Base-by-base conservation (phyloP, 2,113 vertebrate species). In the Sturnira hondurensis region DNA sequence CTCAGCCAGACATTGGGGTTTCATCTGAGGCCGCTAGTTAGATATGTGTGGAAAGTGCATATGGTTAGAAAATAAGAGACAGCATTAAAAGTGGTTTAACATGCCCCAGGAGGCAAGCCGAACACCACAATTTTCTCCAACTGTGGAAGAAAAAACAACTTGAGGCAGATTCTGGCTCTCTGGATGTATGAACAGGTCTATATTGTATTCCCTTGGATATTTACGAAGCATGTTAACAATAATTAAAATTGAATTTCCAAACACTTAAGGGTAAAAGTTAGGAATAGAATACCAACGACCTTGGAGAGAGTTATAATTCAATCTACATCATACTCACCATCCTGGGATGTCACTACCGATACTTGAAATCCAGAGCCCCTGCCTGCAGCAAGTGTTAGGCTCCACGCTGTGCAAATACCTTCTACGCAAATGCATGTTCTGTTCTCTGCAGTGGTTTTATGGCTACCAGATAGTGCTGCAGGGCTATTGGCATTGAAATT, bases 241-340 rank as follows among this genome's bases (percentile, higher is more conserved):
- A 96, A 96, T 97, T 96, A 97, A 97, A 97, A 97, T 77, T 78
- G 94, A 96, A 89, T 93, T 90, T 97, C 95, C 96, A 97, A 97
- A 84, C 87, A 87, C 96, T 97, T 65, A 80, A 93, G 92, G 89
- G 87, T 95, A 91, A 86, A 96, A 96, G 90, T 93, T 92, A 89
- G 92, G 58, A 92, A 94, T 81, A 87, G 26, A 90, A 94, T 93
- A 92, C 76, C 83, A 74, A 47, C 12, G 70, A 93, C 81, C 36
- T 70, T 95, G 94, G 76, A 65, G 92, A 90, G n/a, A 45, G 70
- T 74, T 95, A 95, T 81, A 95, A 96, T 94, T 95, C 81, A 97
- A 84, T 80, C 74, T 24, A 61, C 71, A 90, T 82, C 41, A 22
- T 45, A 90, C 85, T 84, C 73, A n/a, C 77, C 86, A 95, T 73